Conservation (phyloP, 2,113 vertebrate genomes). For the Falco punctatus region DNA sequence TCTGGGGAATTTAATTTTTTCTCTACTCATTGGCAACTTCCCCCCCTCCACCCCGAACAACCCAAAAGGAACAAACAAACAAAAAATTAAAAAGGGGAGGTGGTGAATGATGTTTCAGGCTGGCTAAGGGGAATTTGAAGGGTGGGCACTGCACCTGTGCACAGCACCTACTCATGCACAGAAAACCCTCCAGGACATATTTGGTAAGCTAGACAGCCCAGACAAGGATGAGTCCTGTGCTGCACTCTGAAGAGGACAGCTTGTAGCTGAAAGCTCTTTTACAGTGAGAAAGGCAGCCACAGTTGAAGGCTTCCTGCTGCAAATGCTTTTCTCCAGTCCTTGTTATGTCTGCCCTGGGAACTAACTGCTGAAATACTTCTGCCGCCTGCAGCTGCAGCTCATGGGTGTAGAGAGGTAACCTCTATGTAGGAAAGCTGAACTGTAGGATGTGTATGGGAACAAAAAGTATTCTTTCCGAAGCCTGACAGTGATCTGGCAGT, state of each 20-base stretch:
- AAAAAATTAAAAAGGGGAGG: not conserved
- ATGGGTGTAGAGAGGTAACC: not conserved
- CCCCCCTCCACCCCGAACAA: too few relatives aligned
- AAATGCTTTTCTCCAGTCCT: not conserved
- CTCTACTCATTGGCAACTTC: not conserved
- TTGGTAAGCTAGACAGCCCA: not conserved
- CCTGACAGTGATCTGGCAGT: not conserved
- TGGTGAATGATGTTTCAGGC: not conserved
- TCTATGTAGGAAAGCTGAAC: not conserved
- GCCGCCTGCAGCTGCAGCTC: not conserved
- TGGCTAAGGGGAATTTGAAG: not conserved
- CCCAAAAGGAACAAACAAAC: too few relatives aligned
- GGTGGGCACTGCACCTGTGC: not conserved
- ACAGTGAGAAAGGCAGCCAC: not conserved
- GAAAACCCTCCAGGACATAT: not conserved
- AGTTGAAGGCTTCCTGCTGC: not conserved
- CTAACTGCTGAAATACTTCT: not conserved
- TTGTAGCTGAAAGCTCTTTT: not conserved
- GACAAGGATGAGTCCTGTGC: rapidly evolving
- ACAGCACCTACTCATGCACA: not conserved
- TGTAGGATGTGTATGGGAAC: not conserved
- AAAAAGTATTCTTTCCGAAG: not conserved
- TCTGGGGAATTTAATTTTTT: not conserved
- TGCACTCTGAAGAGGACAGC: not conserved
- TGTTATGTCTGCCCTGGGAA: not conserved